Evolutionary conservation across 37 sponge, comb jelly and placozoan species (phyloP).

Genomic region (Amphimedon queenslandica): DNA sequence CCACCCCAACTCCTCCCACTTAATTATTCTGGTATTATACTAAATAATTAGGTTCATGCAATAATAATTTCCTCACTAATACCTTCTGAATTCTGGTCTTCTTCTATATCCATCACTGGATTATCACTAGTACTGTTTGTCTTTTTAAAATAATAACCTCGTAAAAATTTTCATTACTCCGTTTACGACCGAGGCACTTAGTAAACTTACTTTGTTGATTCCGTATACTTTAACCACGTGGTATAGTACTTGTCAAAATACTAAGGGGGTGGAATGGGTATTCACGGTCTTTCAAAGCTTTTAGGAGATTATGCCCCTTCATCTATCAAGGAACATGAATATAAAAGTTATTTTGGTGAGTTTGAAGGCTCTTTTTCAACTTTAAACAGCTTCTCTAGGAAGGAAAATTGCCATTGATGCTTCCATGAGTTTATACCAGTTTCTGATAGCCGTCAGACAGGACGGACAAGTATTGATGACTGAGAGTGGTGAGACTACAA

Average conservation of each 20-base stretch:
- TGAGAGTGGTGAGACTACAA: slow-evolving; percentile 92
- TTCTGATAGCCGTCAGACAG: slow-evolving; percentile 91
- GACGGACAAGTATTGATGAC: slow-evolving; percentile 83
- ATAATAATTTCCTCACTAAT: no score
- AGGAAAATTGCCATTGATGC: slow-evolving; percentile 98
- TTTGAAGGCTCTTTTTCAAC: neutral
- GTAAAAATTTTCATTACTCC: no score
- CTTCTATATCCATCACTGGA: no score
- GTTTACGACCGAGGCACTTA: neutral
- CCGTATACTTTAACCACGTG: neutral
- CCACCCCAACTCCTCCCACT: no score
- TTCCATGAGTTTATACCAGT: slow-evolving; percentile 98
- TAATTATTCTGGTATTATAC: no score
- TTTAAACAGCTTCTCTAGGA: slow-evolving; percentile 36
- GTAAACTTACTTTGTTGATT: neutral
- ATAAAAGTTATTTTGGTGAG: slow-evolving; percentile 91
- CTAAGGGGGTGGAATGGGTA: slow-evolving; percentile 72
- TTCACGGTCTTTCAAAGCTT: slow-evolving; percentile 83
- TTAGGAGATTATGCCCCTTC: slow-evolving; percentile 93
- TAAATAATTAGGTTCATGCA: no score
- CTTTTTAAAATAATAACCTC: neutral
- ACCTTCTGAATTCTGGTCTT: no score
- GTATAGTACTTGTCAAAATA: neutral
- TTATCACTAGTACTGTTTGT: no score
- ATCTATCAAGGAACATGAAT: slow-evolving; percentile 87